Evolutionary conservation across 1,140 invertebrate genomes (phyloP).

Genomic region (Neoseiulus cucumeris): DNA sequence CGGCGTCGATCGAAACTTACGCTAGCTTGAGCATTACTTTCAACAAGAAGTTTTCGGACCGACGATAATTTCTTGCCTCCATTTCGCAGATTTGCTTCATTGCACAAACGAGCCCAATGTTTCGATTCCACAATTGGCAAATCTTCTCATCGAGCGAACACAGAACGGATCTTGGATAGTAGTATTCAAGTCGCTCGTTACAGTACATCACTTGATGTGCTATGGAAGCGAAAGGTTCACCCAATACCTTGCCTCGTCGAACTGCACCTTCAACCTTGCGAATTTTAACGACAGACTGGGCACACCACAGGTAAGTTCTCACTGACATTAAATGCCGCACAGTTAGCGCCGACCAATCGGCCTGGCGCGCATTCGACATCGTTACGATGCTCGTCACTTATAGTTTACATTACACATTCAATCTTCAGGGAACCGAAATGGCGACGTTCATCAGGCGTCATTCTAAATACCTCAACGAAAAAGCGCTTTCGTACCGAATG

Average conservation of each 20-base stretch:
- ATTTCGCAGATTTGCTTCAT: slow-evolving; percentile 78
- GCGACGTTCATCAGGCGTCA: slow-evolving; percentile 95
- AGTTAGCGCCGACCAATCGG: background rate
- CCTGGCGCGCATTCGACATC: background rate
- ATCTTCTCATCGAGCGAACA: slow-evolving; percentile 88
- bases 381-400: background rate
- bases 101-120: slow-evolving; percentile 99
- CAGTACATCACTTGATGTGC: slow-evolving; percentile 95
- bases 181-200: slow-evolving; percentile 93
- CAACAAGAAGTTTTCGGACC: too few relatives aligned
- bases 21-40: too few relatives aligned
- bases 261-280: slow-evolving; percentile 92
- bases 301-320: slow-evolving; percentile 53
- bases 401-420: background rate
- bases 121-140: slow-evolving; percentile 94
- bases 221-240: slow-evolving; percentile 99
- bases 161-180: slow-evolving; percentile 96
- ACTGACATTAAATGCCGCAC: slow-evolving; percentile 8
- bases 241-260: slow-evolving; percentile 96
- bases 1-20: too few relatives aligned
- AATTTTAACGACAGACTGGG: slow-evolving; percentile 85
- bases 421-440: slow-evolving; percentile 85
- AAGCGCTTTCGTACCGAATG: slow-evolving; percentile 87
- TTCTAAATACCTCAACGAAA: slow-evolving; percentile 96
- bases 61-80: slow-evolving; percentile 22